A percentile compares a stretch with the other conserved stretches of the same genome.
Conservation (phyloP, 2,797 vertebrate genomes). For the Lemur catta region DNA sequence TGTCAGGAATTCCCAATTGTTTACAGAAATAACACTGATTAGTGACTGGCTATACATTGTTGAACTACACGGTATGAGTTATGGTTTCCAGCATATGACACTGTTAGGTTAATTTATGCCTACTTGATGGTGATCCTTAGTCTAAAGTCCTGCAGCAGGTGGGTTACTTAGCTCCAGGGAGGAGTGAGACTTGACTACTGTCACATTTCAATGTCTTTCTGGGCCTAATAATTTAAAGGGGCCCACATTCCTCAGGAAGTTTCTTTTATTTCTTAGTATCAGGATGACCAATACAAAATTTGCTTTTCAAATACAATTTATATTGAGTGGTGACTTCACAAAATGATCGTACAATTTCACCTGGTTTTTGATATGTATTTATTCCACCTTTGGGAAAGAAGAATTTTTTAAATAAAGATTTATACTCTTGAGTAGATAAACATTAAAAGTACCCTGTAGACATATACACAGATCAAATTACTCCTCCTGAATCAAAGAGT, state of each 20-base stretch:
- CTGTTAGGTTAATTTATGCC: not conserved
- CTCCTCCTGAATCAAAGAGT: not conserved
- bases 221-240: not conserved
- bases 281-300: not conserved
- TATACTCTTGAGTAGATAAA: not conserved
- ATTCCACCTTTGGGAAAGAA: not conserved
- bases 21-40: not conserved
- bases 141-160: not conserved
- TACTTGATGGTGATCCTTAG: not conserved
- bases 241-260: not conserved
- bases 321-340: not conserved
- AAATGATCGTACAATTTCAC: not conserved
- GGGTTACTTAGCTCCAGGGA: not conserved
- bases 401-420: not conserved
- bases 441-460: not conserved
- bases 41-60: not conserved
- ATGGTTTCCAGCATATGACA: not conserved
- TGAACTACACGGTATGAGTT: not conserved
- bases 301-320: not conserved
- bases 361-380: not conserved
- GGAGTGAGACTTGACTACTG: not conserved
- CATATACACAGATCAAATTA: slow-evolving; percentile 8
- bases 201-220: not conserved
- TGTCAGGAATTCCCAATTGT: not conserved
- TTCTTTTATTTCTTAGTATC: not conserved